Evolutionary conservation across 2,888 invertebrate species (phyloP), one percentile per base, ranked within the genome.

Genomic region (Lordiphosa andalusiaca): DNA sequence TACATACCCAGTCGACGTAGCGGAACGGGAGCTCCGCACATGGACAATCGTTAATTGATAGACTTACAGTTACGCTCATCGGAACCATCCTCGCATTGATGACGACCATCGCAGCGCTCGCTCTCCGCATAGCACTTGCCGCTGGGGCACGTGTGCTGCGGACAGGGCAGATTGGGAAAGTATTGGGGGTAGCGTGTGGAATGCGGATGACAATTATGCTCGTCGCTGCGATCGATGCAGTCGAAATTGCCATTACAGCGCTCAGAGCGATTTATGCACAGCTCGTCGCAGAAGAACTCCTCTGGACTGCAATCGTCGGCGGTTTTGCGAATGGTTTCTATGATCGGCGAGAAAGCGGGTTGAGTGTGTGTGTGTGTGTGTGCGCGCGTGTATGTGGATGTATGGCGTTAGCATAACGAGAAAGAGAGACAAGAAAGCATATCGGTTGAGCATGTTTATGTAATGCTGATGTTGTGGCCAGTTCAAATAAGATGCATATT

Each of bases 211-310:
- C 89, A 89, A 53, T 86, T 75, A 19, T 67, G 61, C 88, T 94
- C 94, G 73, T 94, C 94, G 4, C 92, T 92, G 53, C 90, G 90
- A 84, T 94, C 93, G 25, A 83, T 66, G 77, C 94, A 94, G 84
- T 94, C 93, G 25, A 47, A 46, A 33, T 88, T 71, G 46, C 90
- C 90, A 82, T 95, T 93, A 82, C 95, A 95, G 54, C 89, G 89
- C 75, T 92, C 92, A 12, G 89, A 89, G n/a, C 84, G 88, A 61
- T 91, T 88, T 69, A 94, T 90, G 86, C 95, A 95, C 55, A 86
- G 81, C 16, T 93, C 92, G 75, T 92, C 90, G 74, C 92, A 93
- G 70, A 90, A 90, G 88, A 92, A 91, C 84, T 92, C 88, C 69
- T 88, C 86, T 36, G 66, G 62, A 23, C 71, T 67, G 65, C 90